These are phyloP conservation scores for Pseudoatta argentina DNA, from an alignment of 1,140 invertebrate species.

Conservation along the genomic window DNA sequence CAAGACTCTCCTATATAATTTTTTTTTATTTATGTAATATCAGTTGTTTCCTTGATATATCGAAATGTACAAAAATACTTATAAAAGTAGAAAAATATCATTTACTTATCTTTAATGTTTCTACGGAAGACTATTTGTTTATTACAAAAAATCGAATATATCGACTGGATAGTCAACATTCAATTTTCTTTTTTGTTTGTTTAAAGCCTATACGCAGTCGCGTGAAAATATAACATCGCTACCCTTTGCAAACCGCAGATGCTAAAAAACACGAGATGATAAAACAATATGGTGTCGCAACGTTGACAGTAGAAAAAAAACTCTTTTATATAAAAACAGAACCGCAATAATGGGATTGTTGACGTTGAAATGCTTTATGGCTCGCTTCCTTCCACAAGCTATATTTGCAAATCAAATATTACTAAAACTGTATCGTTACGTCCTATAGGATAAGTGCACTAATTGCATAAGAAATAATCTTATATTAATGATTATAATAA, in stretches of 20 bases:
- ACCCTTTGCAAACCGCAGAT: slow-evolving; percentile 47
- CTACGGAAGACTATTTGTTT: slow-evolving; percentile 17
- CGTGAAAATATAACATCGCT: slow-evolving; percentile 44
- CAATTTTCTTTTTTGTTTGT: slow-evolving; percentile 57
- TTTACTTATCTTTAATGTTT: slow-evolving; percentile 13
- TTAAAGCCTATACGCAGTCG: slow-evolving; percentile 48
- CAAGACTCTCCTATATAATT: too few relatives aligned
- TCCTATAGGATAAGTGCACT: background rate
- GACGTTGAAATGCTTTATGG: slow-evolving; percentile 24
- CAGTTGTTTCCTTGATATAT: background rate
- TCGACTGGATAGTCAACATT: slow-evolving; percentile 50
- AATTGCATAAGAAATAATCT: background rate
- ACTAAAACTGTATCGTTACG: slow-evolving; percentile 37
- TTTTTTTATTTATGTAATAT: background rate
- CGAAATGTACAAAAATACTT: background rate
- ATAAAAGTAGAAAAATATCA: slow-evolving; percentile 38
- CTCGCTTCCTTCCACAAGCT: slow-evolving; percentile 2
- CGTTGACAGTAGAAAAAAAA: slow-evolving; percentile 36
- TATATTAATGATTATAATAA: background rate
- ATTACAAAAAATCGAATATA: slow-evolving; percentile 26
- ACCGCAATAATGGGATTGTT: slow-evolving; percentile 39
- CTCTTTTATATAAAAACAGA: slow-evolving; percentile 53
- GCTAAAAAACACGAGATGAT: slow-evolving; percentile 55
- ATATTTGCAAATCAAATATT: slow-evolving; percentile 43
- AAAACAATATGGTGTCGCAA: slow-evolving; percentile 54